A percentile compares a stretch with the other conserved stretches of the same genome.
phyloP scores from a whole-genome alignment of 2,888 invertebrate genomes.

The Oligia latruncula region DNA sequence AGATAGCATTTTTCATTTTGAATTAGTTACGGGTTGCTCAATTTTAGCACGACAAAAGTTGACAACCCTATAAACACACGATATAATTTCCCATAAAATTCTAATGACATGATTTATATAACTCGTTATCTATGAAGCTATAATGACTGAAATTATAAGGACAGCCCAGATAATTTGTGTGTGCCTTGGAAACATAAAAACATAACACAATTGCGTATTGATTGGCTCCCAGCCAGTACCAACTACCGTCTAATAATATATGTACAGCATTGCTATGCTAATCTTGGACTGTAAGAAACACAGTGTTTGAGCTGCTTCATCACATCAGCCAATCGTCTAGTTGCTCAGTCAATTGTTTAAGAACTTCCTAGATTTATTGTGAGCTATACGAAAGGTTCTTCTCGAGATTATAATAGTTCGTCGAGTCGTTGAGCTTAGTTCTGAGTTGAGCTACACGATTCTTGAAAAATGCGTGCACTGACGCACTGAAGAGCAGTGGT shows the following conservation, averaged over 20 bases:
- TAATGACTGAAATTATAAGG: conserved; percentile 36
- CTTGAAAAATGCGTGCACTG: no score
- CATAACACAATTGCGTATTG: conserved; percentile 64
- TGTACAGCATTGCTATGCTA: conserved; percentile 59
- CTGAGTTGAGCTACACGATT: neutral
- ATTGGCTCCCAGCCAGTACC: conserved; percentile 63
- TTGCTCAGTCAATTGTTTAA: neutral
- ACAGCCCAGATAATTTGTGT: conserved; percentile 39
- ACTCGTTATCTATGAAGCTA: neutral
- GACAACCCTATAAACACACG: neutral
- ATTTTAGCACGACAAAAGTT: neutral
- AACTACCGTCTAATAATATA: conserved; percentile 61
- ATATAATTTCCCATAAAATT: conserved; percentile 1
- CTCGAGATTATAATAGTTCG: no score
- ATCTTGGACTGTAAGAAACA: conserved; percentile 64
- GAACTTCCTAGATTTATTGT: neutral
- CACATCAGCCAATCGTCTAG: neutral
- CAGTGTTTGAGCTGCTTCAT: conserved; percentile 21
- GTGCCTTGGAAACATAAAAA: conserved; percentile 52
- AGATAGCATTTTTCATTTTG: neutral
- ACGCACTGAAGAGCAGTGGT: no score
- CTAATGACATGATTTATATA: conserved; percentile 1
- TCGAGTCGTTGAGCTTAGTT: neutral
- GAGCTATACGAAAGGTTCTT: no score
- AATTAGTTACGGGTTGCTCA: neutral